Percentiles rank a stretch among this genome's conserved stretches.
Evolutionary conservation across 2,888 invertebrate species (phyloP).

Genomic region (Eumerus sabulonum): DNA sequence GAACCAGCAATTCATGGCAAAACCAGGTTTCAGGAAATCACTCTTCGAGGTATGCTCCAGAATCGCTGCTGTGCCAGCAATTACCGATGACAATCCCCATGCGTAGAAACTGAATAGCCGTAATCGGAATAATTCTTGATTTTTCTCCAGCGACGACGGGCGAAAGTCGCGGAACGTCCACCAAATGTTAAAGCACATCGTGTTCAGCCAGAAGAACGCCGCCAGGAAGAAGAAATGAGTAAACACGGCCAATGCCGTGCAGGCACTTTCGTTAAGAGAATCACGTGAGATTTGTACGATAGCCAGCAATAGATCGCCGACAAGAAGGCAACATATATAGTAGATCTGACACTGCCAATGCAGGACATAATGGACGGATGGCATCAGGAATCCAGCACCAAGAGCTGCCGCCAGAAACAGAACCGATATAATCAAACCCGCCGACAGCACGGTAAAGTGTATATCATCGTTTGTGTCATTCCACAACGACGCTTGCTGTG

Average conservation of each 20-base stretch:
- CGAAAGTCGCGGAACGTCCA: constrained; percentile 92
- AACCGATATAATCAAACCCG: constrained; percentile 88
- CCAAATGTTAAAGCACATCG: constrained; percentile 97
- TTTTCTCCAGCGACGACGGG: constrained; percentile 90
- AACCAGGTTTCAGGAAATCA: constrained; percentile 85
- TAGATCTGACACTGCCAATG: constrained; percentile 94
- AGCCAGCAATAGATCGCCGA: constrained; percentile 89
- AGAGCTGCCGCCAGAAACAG: constrained; percentile 90
- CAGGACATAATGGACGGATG: constrained; percentile 90
- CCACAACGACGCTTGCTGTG: constrained; percentile 32
- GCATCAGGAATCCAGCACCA: constrained; percentile 88
- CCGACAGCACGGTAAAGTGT: constrained; percentile 87
- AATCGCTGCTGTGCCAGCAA: constrained; percentile 86
- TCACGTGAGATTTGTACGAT: constrained; percentile 86
- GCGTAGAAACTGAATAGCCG: constrained; percentile 90
- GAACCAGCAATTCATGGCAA: constrained; percentile 92
- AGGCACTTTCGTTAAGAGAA: constrained; percentile 82
- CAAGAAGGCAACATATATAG: constrained; percentile 90
- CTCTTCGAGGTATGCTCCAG: constrained; percentile 85
- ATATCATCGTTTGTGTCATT: constrained; percentile 77
- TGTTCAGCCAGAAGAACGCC: constrained; percentile 95
- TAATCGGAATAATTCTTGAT: constrained; percentile 89
- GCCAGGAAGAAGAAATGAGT: constrained; percentile 94
- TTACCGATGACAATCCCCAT: constrained; percentile 90
- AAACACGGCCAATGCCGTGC: constrained; percentile 84